Conservation (phyloP, 2,797 vertebrate species). For the Sparidentex hasta region DNA sequence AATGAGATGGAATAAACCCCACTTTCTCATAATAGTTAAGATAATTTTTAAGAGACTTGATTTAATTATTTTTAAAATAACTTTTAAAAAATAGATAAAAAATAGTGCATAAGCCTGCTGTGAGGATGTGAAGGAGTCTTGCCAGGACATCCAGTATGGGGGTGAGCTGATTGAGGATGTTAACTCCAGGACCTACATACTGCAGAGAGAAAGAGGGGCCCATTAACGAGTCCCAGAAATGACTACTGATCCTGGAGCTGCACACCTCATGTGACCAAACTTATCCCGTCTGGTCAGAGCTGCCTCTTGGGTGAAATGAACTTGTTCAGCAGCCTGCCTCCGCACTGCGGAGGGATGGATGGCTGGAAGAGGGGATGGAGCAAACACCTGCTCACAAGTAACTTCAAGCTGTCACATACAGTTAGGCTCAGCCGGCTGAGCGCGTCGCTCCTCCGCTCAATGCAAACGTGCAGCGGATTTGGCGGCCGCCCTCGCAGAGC, state of each 20-base stretch:
- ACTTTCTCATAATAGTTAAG: too few relatives aligned
- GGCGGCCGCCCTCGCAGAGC: conserved; percentile 50
- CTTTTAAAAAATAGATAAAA: too few relatives aligned
- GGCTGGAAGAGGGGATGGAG: conserved; percentile 60
- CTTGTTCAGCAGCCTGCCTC: conserved; percentile 57
- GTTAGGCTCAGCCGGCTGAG: conserved; percentile 78
- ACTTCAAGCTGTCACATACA: conserved; percentile 82
- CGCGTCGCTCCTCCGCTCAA: conserved; percentile 71
- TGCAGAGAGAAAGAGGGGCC: conserved; percentile 18
- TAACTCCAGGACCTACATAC: conserved; percentile 13
- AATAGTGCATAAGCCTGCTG: too few relatives aligned
- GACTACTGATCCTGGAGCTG: conserved; percentile 9
- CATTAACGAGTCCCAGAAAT: conserved; percentile 23
- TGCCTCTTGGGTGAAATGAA: conserved; percentile 57
- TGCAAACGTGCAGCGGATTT: conserved; percentile 64
- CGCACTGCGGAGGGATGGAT: conserved; percentile 47
- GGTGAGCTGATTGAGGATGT: not conserved
- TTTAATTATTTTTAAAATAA: too few relatives aligned
- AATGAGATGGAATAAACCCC: too few relatives aligned
- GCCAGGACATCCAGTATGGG: not conserved
- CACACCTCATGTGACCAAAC: conserved; percentile 46
- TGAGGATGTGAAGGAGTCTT: not conserved
- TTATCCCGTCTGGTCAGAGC: conserved; percentile 57
- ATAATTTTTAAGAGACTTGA: too few relatives aligned
- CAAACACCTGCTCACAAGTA: conserved; percentile 83